Percentiles rank a stretch among this genome's conserved stretches.
These are phyloP conservation scores for Rhipidura dahli DNA, from an alignment of 2,113 vertebrate species.

Conservation along the genomic window DNA sequence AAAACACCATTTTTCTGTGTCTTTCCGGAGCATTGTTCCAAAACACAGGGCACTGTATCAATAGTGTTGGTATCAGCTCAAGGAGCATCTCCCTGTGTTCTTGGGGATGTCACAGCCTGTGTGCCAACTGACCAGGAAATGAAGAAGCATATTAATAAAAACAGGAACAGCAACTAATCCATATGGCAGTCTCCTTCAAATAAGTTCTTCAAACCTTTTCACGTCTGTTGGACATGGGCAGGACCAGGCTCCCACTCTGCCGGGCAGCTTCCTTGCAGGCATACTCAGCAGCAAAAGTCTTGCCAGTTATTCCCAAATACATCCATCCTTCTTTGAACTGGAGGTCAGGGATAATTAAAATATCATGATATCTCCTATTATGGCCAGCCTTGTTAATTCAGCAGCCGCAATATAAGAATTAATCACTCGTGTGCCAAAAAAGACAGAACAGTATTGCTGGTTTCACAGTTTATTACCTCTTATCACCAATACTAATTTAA, in stretches of 20 bases:
- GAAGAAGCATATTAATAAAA: not conserved
- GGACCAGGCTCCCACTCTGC: not conserved
- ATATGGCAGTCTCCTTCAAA: not conserved
- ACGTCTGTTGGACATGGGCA: accelerated
- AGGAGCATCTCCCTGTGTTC: not conserved
- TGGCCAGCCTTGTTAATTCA: too few relatives aligned
- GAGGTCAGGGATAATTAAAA: not conserved
- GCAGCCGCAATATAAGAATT: too few relatives aligned
- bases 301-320: not conserved
- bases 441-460: too few relatives aligned
- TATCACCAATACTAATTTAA: too few relatives aligned
- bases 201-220: not conserved
- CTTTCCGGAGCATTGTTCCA: not conserved
- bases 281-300: not conserved
- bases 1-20: not conserved
- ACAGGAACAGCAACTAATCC: not conserved
- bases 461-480: too few relatives aligned
- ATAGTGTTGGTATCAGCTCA: not conserved
- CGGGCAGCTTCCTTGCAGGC: not conserved
- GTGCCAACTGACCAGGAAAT: not conserved
- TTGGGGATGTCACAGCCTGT: accelerated
- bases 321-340: not conserved
- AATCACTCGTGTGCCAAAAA: too few relatives aligned
- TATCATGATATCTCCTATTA: not conserved
- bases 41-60: not conserved